These are phyloP conservation scores for Beris morrisii DNA, from an alignment of 2,888 invertebrate species.

Conservation along the genomic window DNA sequence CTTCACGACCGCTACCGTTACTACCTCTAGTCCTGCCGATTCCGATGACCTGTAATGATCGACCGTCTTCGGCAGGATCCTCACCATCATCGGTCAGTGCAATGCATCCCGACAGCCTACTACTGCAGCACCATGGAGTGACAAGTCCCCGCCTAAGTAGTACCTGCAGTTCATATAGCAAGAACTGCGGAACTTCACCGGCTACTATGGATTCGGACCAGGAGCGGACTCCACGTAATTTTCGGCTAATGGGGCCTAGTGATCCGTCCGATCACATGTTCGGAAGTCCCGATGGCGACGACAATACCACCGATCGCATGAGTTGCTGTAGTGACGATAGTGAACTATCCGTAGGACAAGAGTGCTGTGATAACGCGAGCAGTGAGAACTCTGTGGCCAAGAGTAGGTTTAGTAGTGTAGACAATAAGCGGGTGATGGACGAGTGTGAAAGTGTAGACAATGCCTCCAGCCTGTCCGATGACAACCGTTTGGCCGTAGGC, in stretches of 20 bases:
- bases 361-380: conserved; percentile 48
- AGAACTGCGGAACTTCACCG: conserved; percentile 9
- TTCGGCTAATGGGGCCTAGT: conserved; percentile 15
- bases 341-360: conserved; percentile 79
- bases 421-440: conserved; percentile 15
- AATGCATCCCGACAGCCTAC: conserved; percentile 55
- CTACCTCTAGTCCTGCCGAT: conserved; percentile 33
- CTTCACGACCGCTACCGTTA: conserved; percentile 41
- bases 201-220: conserved; percentile 30
- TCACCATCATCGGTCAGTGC: conserved; percentile 33
- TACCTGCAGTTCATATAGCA: conserved; percentile 24
- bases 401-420: conserved; percentile 14
- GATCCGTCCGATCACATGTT: conserved; percentile 7
- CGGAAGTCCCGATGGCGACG: conserved; percentile 36
- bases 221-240: conserved; percentile 23
- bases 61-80: conserved; percentile 28
- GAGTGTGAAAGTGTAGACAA: conserved; percentile 39
- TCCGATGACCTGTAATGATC: conserved; percentile 37
- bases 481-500: conserved; percentile 24
- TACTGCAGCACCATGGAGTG: conserved; percentile 50
- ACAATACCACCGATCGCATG: conserved; percentile 55
- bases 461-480: conserved; percentile 36
- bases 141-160: conserved; percentile 48
- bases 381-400: conserved; percentile 25
- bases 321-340: conserved; percentile 78